Evolutionary conservation across 2,113 vertebrate genomes (phyloP), one percentile per base, ranked within the genome.

Genomic region (Maccullochella peelii): DNA sequence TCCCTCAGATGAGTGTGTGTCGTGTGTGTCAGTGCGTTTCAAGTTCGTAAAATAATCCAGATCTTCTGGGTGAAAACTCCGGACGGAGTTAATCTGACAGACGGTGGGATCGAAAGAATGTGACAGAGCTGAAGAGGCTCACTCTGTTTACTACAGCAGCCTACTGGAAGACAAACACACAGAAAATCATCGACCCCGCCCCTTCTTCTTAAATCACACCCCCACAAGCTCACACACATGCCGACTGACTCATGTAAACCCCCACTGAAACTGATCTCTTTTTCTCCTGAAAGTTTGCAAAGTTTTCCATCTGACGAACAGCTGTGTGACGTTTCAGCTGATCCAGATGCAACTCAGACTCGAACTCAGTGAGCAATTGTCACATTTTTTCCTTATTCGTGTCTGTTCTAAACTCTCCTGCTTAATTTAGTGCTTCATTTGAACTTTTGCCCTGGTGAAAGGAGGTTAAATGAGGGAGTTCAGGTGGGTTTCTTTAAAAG

Each of bases 161-260:
- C 70, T 57, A 74, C 67, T 75, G 66, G 77, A 69, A 67, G 49
- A 68, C 66, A 42, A 52, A 80, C 55, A 67, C 75, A 47, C 42
- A 63, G 27, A 77, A 68, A 74, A 82, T 66, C 80, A 57, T 50
- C 23, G 68, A 74, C 83, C 85, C 77, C 89, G 82, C 92, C 89
- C 47, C 73, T 59, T 5, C 42, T 52, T 16, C 21, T 61, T 66
- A 69, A 30, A 80, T 84, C 91, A 84, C 90, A 89, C 82, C 62
- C 86, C 77, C 83, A 79, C 91, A 82, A 38, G 73, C 83, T 86
- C 83, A 23, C 82, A 86, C 90, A 85, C 67, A 89, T 88, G 86
- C 80, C 62, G 74, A 69, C 91, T 92, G 92, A 91, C 85, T 93
- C 91, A 94, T 69, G 55, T 38, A n/a, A 83, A 84, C 63, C 86